phyloP scores from a whole-genome alignment of 2,888 invertebrate genomes.

The Papilio protenor region DNA sequence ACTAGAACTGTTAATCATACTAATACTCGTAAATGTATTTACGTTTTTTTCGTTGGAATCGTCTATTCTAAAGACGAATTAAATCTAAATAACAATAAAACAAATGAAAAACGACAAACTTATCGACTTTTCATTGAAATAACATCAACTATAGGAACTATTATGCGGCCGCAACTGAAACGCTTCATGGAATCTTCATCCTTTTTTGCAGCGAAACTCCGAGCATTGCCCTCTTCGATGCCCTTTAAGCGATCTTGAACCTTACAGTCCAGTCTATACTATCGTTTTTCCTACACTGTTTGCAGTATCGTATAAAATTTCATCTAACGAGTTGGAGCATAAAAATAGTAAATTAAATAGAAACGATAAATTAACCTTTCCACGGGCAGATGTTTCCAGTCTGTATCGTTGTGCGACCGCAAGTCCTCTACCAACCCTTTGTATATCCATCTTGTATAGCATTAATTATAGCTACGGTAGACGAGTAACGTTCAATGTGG shows the following conservation, averaged over 20 bases:
- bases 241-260: neutral
- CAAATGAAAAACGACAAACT: neutral
- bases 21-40: no score
- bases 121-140: neutral
- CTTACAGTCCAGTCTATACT: neutral
- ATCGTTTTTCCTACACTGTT: neutral
- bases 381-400: slow-evolving; percentile 28
- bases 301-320: neutral
- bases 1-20: no score
- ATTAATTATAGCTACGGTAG: slow-evolving; percentile 39
- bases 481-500: slow-evolving; percentile 37
- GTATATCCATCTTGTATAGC: slow-evolving; percentile 21
- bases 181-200: neutral
- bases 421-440: slow-evolving; percentile 38
- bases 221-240: neutral
- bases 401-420: slow-evolving; percentile 28
- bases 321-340: slow-evolving; percentile 1
- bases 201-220: neutral
- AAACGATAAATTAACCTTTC: slow-evolving; percentile 31
- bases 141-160: neutral
- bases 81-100: no score
- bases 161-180: neutral
- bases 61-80: no score
- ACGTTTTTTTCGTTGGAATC: neutral
- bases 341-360: slow-evolving; percentile 38